Percentiles rank a stretch among this genome's conserved stretches.
Conservation (phyloP, 2,797 vertebrate genomes). For the Darevskia mixta region DNA sequence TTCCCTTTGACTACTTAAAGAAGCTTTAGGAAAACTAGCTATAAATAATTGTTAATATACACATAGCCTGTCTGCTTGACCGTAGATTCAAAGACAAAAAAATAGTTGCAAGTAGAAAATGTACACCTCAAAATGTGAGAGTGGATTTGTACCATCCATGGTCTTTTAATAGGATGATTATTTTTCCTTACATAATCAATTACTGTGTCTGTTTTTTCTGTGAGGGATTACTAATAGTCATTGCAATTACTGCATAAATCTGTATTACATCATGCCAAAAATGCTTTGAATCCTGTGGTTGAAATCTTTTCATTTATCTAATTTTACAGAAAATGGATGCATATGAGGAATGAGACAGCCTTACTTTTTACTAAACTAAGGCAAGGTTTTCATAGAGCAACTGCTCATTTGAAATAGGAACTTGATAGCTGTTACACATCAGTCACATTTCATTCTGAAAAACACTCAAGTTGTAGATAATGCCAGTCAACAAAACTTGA, state of each 20-base stretch:
- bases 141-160: conserved; percentile 23
- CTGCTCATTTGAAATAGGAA: background rate
- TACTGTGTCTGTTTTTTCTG: background rate
- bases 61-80: background rate
- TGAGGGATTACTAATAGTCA: background rate
- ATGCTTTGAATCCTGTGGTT: background rate
- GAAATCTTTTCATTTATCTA: background rate
- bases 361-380: conserved; percentile 5
- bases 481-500: conserved; percentile 30
- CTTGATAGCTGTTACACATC: conserved; percentile 8
- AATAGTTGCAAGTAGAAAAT: conserved; percentile 30
- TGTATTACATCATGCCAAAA: conserved; percentile 24
- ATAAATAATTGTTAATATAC: background rate
- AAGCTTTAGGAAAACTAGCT: background rate
- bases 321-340: background rate
- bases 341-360: accelerated
- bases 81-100: background rate
- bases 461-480: background rate
- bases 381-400: background rate
- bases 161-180: conserved; percentile 9
- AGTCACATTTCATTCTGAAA: background rate
- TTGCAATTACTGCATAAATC: background rate
- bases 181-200: background rate
- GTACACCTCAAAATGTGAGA: conserved; percentile 33
- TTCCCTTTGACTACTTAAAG: background rate